Percentiles rank a stretch among this genome's conserved stretches.
These are phyloP conservation scores for Conus betulinus DNA, from an alignment of 1,140 invertebrate species.

Conservation along the genomic window DNA sequence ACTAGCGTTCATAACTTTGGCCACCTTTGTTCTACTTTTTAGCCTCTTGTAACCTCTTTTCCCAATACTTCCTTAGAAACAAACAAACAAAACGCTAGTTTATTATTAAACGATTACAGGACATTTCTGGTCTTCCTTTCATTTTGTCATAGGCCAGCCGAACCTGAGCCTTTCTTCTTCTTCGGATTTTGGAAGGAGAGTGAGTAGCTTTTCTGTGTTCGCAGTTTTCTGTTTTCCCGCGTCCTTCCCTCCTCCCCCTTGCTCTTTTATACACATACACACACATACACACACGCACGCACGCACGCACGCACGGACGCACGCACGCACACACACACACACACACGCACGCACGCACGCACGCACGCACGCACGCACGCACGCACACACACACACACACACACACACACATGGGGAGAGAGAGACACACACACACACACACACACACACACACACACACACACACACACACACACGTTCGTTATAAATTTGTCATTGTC, in stretches of 20 bases:
- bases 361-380: slow-evolving; percentile 1
- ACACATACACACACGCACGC: not conserved
- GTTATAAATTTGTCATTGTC: not conserved
- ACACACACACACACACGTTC: not conserved
- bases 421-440: not conserved
- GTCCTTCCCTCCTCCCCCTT: too few relatives aligned
- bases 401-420: not conserved
- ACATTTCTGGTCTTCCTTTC: too few relatives aligned
- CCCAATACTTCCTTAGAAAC: too few relatives aligned
- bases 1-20: too few relatives aligned
- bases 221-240: too few relatives aligned
- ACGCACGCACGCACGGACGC: not conserved
- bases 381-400: not conserved
- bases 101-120: too few relatives aligned
- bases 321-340: not conserved
- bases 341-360: not conserved
- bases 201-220: too few relatives aligned
- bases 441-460: not conserved
- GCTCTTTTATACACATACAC: not conserved
- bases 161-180: too few relatives aligned
- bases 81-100: too few relatives aligned
- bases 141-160: too few relatives aligned
- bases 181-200: not conserved
- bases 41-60: too few relatives aligned
- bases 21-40: too few relatives aligned